These are phyloP conservation scores for Apodemia mormo DNA, from an alignment of 2,888 invertebrate species.

Conservation along the genomic window DNA sequence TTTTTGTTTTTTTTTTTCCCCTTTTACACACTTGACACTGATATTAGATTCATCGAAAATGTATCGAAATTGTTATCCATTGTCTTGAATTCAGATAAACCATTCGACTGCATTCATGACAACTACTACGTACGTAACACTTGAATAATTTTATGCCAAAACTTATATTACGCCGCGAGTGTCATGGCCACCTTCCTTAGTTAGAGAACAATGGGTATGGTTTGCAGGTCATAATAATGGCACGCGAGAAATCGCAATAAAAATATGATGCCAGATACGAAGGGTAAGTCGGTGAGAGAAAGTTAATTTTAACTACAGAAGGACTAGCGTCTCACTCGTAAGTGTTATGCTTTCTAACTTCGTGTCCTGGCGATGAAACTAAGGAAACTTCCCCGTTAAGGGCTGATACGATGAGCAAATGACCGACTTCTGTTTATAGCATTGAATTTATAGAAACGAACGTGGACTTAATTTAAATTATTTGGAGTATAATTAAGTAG, in stretches of 20 bases:
- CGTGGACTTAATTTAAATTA: neutral
- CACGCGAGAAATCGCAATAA: constrained; percentile 45
- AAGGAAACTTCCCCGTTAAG: constrained; percentile 14
- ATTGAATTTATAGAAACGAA: neutral
- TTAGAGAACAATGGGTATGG: constrained; percentile 28
- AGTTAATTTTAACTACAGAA: constrained; percentile 52
- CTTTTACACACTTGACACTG: too few species aligned
- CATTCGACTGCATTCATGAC: too few species aligned
- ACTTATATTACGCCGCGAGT: neutral
- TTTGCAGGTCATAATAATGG: constrained; percentile 46
- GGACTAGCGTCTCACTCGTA: constrained; percentile 48
- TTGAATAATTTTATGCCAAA: neutral
- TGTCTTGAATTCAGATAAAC: too few species aligned
- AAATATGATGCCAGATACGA: constrained; percentile 46
- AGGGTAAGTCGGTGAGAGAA: constrained; percentile 64
- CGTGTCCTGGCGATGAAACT: constrained; percentile 11
- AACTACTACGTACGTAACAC: too few species aligned
- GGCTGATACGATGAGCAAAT: constrained; percentile 20
- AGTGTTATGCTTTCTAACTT: constrained; percentile 28
- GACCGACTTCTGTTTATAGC: neutral
- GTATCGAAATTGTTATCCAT: too few species aligned
- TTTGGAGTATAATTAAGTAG: too few species aligned
- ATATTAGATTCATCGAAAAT: too few species aligned
- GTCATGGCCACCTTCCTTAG: neutral
- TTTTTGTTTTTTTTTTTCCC: too few species aligned